Evolutionary conservation across 2,113 vertebrate species (phyloP), one percentile per base, ranked within the genome.

Genomic region (Eclectus roratus): DNA sequence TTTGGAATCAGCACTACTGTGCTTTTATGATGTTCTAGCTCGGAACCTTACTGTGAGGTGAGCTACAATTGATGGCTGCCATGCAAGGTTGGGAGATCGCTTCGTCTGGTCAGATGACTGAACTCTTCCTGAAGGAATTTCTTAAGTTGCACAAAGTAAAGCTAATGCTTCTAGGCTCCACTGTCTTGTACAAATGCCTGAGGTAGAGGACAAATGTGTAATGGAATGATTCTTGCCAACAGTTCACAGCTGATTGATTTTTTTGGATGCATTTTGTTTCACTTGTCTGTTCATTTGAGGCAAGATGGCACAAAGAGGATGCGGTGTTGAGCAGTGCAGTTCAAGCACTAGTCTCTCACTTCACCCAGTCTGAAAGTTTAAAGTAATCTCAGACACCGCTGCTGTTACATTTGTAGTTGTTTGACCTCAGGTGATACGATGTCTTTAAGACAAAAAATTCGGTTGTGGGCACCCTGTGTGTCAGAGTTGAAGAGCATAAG

Each of bases 1-100:
- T 92, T 95, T 96, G 95, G 98, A 97, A 88, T 91, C 33, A 37
- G 97, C 97, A 93, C 93, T 23, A 1, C 2, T 28, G 95, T 98
- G 98, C 98, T 89, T 97, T 96, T 95, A 95, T 99, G 99, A 99
- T 49, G 98, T 98, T 95, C 94, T 97, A 16, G 97, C 98, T 98
- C 96, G 1, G 97, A 99, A 98, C 98, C 99, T 79, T 28, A 23
- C 39, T 33, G 7, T 74, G 71, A 96, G 99, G 98, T 97, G 99
- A 98, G 98, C 97, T 61, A 72, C 27, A 89, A 98, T 98, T 35
- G 98, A 99, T 98, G 97, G 86, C 83, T 95, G 94, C 98, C 98
- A 94, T 79, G 94, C 97, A 96, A 83, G 21, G 88, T 81, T 97
- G 96, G 97, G 91, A 92, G 74, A 50, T 49, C 18, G 68, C 55